Base-by-base conservation (phyloP, 2,113 vertebrate species). In the Notarius quadriscutis region DNA sequence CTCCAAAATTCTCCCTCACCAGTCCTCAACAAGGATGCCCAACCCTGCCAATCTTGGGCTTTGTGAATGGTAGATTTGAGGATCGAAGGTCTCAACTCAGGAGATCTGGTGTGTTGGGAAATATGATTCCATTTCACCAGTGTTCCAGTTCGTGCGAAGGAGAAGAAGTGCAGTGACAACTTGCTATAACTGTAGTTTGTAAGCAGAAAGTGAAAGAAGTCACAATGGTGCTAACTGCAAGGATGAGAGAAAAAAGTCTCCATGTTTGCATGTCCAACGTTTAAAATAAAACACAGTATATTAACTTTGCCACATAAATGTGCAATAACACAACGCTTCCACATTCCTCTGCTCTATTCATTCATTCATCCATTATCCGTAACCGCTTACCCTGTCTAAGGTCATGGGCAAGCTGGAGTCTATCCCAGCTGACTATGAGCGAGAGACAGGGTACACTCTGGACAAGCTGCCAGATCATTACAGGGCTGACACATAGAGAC, bases 91-190 rank as follows among this genome's bases (percentile, higher is more conserved):
- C 62, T 80, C 5, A 50, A 22, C 63, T 92, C 88, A 27, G 71
- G 87, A 41, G 5, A 30, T 80, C 51, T 71, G 62, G 57, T 79
- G 18, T 86, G 84, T 65, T 69, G 78, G 69, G 86, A 34, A 60
- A 41, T 20, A 20, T 75, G 88, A 84, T 89, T 95, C 89, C 90
- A 90, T 84, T 92, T 89, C 57, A 98, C 74, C 80, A 99, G 84
- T 41, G 95, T 90, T 86, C 98, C 97, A 94, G 95, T 95, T 89
- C 93, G 94, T 91, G 93, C 95, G 84, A 99, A 94, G 86, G 96
- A 97, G 93, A 99, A 97, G 27, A 93, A 91, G 75, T 93, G 91
- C 86, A 95, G 95, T 88, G 96, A 94, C 86, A 97, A 92, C 92
- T 94, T 90, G 90, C 87, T 95, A 92, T 97, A 98, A 88, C 98